Conservation (phyloP, 2,888 invertebrate genomes). For the Chironomus riparius region DNA sequence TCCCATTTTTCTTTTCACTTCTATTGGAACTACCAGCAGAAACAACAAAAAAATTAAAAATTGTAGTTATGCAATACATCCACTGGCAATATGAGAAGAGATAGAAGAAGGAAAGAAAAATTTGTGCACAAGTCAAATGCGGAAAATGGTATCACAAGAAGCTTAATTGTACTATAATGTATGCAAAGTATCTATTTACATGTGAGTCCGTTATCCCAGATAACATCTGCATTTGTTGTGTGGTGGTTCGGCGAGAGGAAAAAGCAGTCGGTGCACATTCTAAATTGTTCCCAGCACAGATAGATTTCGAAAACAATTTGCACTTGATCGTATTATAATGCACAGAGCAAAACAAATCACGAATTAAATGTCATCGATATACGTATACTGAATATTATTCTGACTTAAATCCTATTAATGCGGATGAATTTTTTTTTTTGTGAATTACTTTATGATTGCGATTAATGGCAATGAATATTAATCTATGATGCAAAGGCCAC, state of each 20-base stretch:
- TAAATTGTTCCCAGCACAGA: not conserved
- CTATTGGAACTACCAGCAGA: not conserved
- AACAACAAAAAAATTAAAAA: not conserved
- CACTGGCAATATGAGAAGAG: not conserved
- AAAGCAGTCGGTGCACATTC: conserved; percentile 6
- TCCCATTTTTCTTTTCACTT: not conserved
- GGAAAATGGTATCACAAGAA: conserved; percentile 19
- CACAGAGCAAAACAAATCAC: not conserved
- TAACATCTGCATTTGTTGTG: conserved; percentile 1
- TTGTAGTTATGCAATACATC: not conserved
- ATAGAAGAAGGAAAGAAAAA: conserved; percentile 1
- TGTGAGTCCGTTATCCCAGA: conserved; percentile 11
- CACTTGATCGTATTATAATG: not conserved
- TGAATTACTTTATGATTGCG: not conserved
- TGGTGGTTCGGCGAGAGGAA: not conserved
- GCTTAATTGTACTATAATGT: conserved; percentile 10
- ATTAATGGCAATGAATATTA: not conserved
- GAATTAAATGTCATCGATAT: not conserved
- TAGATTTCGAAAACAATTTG: not conserved
- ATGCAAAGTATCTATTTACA: conserved; percentile 20
- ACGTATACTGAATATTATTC: not conserved
- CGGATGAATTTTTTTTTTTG: not conserved
- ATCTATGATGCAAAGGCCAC: not conserved
- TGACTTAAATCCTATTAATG: not conserved
- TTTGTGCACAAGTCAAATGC: not conserved